Evolutionary conservation across 1,140 invertebrate species (phyloP), one percentile per base, ranked within the genome.

Genomic region (Tigriopus japonicus): DNA sequence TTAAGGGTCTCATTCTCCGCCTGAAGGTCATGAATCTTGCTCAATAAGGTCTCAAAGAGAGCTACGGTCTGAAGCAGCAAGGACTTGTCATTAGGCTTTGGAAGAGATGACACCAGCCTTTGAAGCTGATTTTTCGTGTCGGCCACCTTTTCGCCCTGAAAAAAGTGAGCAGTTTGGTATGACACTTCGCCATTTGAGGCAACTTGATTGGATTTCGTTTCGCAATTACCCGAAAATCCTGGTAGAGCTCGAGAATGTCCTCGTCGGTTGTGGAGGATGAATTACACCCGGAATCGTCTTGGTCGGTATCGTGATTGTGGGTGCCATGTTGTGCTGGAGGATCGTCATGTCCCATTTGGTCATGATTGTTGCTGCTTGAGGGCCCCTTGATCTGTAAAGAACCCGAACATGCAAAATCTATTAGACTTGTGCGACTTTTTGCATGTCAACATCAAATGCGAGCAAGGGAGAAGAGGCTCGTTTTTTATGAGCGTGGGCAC

Each of bases 11-110:
- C 55, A 42, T 58, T 58, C 17, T 58, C 55, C 28, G 35, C 40
- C 15, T 58, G 55, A 14, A 58, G 55, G 12, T 58, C 28, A 13
- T 58, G 24, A 23, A 58, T 58, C 42, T 58, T 58, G 17, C 55
- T 42, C n/a, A 58, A 41, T 15, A 58, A 40, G 42, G 28, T 17
- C 23, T 58, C 55, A 42, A 58, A 58, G 24, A 58, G 55, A 42
- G 55, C 55, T 10, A 58, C 55, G n/a, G 55, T 58, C 40, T 58
- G 55, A 42, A 58, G 24, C 6, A 58, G 55, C 23, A 58, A 24
- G 40, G 55, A 58, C 41, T 58, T 58, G 41, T 58, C 55, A 14
- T 41, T 40, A 9, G 55, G 1, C 17, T 41, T 14, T n/a, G 55
- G 55, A 3, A 41, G 35, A 6, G 13, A 17, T 23, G 17, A 17